Percentiles rank a stretch among this genome's conserved stretches.
phyloP scores from a whole-genome alignment of 2,888 invertebrate genomes.

The Meganola albula region DNA sequence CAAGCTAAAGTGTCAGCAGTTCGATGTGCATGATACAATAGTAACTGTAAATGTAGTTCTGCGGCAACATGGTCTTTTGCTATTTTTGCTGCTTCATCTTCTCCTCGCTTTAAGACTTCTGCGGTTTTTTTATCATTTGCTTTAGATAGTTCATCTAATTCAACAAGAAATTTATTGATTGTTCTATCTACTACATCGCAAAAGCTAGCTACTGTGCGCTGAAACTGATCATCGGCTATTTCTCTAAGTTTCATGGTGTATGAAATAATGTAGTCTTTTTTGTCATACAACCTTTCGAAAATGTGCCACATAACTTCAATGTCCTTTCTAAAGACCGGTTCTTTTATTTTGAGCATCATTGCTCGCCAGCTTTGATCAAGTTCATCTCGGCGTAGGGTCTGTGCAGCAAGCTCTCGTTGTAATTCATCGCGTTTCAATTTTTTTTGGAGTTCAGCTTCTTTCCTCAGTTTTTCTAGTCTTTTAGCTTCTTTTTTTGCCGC shows the following conservation, averaged over 20 bases:
- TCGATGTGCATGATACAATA: slow-evolving; percentile 54
- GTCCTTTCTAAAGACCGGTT: slow-evolving; percentile 58
- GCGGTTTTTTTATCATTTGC: slow-evolving; percentile 46
- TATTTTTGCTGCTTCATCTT: slow-evolving; percentile 39
- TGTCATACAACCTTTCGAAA: slow-evolving; percentile 74
- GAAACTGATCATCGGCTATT: slow-evolving; percentile 80
- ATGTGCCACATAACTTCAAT: slow-evolving; percentile 62
- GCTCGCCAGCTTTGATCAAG: slow-evolving; percentile 56
- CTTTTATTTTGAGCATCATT: slow-evolving; percentile 62
- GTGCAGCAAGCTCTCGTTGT: slow-evolving; percentile 52
- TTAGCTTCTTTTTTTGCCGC: slow-evolving; percentile 59
- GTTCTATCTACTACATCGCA: slow-evolving; percentile 79
- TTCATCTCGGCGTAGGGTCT: slow-evolving; percentile 40
- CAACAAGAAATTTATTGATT: slow-evolving; percentile 66
- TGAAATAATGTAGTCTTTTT: slow-evolving; percentile 78
- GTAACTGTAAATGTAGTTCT: slow-evolving; percentile 60
- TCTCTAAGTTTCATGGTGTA: slow-evolving; percentile 77
- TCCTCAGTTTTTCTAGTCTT: slow-evolving; percentile 44
- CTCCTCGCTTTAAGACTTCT: slow-evolving; percentile 40
- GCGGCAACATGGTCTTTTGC: slow-evolving; percentile 50
- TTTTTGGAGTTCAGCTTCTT: slow-evolving; percentile 42
- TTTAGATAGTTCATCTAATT: slow-evolving; percentile 49
- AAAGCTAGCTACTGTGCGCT: slow-evolving; percentile 80
- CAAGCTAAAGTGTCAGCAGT: slow-evolving; percentile 53
- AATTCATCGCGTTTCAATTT: slow-evolving; percentile 51